Evolutionary conservation across 2,113 vertebrate genomes (phyloP).

Genomic region (Triplophysa rosa): DNA sequence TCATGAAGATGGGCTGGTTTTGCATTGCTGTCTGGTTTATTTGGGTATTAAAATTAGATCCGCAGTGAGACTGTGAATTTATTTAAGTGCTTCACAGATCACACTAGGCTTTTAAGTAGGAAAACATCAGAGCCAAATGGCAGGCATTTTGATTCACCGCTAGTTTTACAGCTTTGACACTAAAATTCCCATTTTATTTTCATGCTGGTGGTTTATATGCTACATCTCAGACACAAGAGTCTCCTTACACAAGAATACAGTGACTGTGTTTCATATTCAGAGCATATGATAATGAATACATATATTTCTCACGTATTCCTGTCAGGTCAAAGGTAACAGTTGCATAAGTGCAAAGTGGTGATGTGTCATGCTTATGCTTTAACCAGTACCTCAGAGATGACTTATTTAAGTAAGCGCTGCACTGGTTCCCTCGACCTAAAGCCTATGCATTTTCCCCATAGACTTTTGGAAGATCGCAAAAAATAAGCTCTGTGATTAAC

Average conservation of each 20-base stretch:
- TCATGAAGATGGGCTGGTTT: background rate
- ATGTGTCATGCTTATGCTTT: background rate
- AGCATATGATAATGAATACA: background rate
- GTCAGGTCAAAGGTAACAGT: background rate
- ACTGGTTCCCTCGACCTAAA: too few relatives aligned
- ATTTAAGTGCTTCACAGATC: background rate
- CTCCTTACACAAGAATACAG: too few relatives aligned
- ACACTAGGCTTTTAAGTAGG: background rate
- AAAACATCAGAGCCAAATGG: background rate
- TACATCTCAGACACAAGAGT: background rate
- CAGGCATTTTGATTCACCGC: background rate
- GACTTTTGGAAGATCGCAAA: too few relatives aligned
- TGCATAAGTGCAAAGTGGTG: background rate
- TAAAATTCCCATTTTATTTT: background rate
- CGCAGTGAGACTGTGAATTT: background rate
- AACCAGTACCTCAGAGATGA: background rate
- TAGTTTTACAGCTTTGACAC: background rate
- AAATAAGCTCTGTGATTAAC: too few relatives aligned
- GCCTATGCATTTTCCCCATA: too few relatives aligned
- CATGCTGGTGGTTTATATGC: background rate
- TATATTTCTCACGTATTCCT: background rate
- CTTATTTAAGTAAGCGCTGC: too few relatives aligned
- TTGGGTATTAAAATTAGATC: constrained; percentile 24
- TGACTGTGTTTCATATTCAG: background rate
- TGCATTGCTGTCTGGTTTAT: constrained; percentile 18